Conservation (phyloP, 2,797 vertebrate genomes). For the Thunnus albacares region DNA sequence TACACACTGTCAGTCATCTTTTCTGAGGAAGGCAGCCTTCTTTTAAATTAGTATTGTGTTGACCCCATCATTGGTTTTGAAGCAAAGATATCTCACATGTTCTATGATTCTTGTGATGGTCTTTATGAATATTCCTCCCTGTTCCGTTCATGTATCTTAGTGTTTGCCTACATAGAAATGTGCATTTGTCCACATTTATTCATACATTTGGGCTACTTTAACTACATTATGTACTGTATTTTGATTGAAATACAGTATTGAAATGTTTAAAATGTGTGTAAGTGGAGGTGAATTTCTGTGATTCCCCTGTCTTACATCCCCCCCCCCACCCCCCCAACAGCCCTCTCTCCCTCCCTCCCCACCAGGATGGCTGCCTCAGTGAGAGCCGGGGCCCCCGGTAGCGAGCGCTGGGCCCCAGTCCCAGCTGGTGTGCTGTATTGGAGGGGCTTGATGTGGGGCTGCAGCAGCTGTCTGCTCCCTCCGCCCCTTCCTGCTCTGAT, state of each 20-base stretch:
- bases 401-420: constrained; percentile 37
- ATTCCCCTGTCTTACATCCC: constrained; percentile 1
- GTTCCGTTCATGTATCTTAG: too few relatives aligned
- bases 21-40: neutral
- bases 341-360: neutral
- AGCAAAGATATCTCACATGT: neutral
- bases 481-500: constrained; percentile 76
- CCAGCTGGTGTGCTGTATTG: constrained; percentile 66
- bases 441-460: constrained; percentile 58
- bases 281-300: neutral
- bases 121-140: neutral
- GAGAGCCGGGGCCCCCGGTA: constrained; percentile 10
- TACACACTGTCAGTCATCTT: constrained; percentile 39
- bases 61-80: neutral
- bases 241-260: too few relatives aligned
- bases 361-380: neutral
- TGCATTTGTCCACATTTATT: too few relatives aligned
- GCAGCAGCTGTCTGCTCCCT: constrained; percentile 79
- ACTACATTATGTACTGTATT: too few relatives aligned
- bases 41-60: constrained; percentile 3
- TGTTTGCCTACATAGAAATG: neutral
- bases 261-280: neutral
- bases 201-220: too few relatives aligned
- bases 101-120: neutral
- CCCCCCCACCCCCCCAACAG: neutral